Evolutionary conservation across 2,113 vertebrate species (phyloP).

Genomic region (Platysternon megacephalum): DNA sequence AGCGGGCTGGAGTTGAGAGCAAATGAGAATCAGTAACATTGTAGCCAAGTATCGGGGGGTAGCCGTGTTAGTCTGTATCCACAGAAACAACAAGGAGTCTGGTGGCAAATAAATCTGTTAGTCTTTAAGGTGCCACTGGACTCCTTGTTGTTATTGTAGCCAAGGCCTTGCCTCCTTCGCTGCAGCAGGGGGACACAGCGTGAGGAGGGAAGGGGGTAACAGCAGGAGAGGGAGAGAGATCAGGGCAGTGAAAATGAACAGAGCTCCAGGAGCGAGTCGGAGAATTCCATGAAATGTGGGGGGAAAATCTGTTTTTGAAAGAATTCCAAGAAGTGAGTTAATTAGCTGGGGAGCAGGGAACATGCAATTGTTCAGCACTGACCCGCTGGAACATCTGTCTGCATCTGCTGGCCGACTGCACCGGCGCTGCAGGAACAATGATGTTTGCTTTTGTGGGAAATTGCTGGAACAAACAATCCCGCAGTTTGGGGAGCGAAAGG

Average conservation of each 20-base stretch:
- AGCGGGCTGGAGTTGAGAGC: neutral
- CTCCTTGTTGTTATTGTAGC: neutral
- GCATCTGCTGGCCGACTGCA: neutral
- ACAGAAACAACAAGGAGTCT: no score
- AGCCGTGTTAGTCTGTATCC: no score
- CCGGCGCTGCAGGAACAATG: neutral
- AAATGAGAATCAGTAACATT: neutral
- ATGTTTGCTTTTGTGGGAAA: neutral
- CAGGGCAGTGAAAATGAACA: neutral
- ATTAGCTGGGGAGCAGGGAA: neutral
- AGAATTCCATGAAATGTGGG: neutral
- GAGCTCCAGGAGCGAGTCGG: neutral
- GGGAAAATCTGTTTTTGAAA: neutral
- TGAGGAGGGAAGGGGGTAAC: neutral
- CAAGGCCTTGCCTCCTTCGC: neutral
- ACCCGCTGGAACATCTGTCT: constrained; percentile 16
- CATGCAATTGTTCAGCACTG: neutral
- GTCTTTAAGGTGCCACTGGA: no score
- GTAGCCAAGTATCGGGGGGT: neutral
- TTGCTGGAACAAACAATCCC: neutral
- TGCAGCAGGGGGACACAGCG: no score
- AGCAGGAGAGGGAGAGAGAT: no score
- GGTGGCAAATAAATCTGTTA: no score
- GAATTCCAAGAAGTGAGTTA: neutral
- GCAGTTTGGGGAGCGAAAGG: neutral